A percentile compares a stretch with the other conserved stretches of the same genome.
phyloP scores from a whole-genome alignment of 2,888 invertebrate species.

The Lasioglossum leucozonium region DNA sequence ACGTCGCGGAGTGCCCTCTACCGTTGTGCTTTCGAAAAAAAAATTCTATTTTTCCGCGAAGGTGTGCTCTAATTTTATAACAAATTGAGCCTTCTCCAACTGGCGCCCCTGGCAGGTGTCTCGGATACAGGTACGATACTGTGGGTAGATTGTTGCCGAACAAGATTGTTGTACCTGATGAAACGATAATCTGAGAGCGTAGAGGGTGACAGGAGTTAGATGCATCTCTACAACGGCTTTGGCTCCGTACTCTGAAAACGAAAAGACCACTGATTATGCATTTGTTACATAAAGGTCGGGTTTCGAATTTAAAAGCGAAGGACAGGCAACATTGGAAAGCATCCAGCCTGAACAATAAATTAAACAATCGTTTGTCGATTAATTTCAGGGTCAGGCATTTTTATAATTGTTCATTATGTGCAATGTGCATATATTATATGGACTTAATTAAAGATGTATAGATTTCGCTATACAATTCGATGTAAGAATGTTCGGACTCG shows the following conservation, averaged over 20 bases:
- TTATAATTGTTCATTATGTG: neutral
- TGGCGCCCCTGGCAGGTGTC: neutral
- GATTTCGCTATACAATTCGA: too few species aligned
- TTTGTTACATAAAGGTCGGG: conserved; percentile 15
- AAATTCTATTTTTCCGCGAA: neutral
- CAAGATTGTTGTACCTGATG: conserved; percentile 73
- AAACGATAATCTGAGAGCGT: conserved; percentile 78
- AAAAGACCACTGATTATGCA: neutral
- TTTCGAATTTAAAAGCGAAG: conserved; percentile 30
- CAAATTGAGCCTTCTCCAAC: neutral
- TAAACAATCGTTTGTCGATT: neutral
- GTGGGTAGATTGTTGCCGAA: neutral
- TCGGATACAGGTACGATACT: neutral
- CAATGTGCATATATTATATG: too few species aligned
- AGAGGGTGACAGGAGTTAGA: conserved; percentile 73
- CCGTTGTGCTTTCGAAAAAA: neutral
- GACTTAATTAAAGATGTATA: too few species aligned
- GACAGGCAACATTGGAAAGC: conserved; percentile 30
- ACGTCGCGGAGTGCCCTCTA: neutral
- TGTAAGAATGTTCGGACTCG: neutral
- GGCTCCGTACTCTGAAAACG: conserved; percentile 70
- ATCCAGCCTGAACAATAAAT: conserved; percentile 10
- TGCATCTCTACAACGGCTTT: conserved; percentile 75
- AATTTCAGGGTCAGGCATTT: neutral
- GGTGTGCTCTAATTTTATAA: neutral